Conservation (phyloP, 64 coral and sea anemone genomes). For the Orbicella faveolata region DNA sequence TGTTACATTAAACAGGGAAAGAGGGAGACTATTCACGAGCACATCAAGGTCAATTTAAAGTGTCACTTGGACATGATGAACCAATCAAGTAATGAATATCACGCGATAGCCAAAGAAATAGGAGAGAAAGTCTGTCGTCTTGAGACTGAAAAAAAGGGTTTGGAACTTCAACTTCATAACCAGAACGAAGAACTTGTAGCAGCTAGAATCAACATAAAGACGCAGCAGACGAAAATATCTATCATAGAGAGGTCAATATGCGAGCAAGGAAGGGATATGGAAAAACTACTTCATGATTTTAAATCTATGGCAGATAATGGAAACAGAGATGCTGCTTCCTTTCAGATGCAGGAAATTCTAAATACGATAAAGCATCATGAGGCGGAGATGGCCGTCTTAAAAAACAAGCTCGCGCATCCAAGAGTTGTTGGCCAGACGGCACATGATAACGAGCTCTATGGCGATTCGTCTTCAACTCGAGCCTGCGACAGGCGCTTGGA, state of each 20-base stretch:
- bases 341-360: neutral
- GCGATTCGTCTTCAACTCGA: too few species aligned
- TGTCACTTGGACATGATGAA: neutral
- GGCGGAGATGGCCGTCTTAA: neutral
- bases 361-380: neutral
- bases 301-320: neutral
- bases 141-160: neutral
- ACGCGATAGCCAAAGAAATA: neutral
- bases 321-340: neutral
- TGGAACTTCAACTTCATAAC: neutral
- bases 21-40: neutral
- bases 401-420: neutral
- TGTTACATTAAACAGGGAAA: neutral
- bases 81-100: neutral
- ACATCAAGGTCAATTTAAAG: neutral
- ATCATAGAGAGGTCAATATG: neutral
- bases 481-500: constrained; percentile 21
- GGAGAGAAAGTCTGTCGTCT: neutral
- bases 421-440: neutral
- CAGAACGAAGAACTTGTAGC: neutral
- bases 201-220: neutral
- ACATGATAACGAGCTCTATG: too few species aligned
- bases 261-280: neutral
- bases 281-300: neutral
- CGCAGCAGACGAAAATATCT: neutral